Percentiles rank a stretch among this genome's conserved stretches.
These are phyloP conservation scores for Ophonus ardosiacus DNA, from an alignment of 2,888 invertebrate species.

Conservation along the genomic window DNA sequence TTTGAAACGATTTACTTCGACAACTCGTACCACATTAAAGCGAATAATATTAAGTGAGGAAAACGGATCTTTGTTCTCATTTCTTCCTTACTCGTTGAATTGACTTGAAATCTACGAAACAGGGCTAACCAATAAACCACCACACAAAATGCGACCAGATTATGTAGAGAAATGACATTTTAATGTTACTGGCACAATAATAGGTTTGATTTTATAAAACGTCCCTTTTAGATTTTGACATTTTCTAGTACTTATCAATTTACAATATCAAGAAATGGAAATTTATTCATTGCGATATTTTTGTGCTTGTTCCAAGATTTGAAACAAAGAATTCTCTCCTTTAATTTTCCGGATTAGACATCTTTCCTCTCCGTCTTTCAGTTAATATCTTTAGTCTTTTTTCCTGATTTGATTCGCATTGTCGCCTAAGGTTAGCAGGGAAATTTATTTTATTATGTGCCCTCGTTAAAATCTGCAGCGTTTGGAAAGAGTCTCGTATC, in stretches of 20 bases:
- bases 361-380: not conserved
- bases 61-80: too few relatives aligned
- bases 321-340: not conserved
- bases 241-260: not conserved
- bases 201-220: too few relatives aligned
- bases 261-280: not conserved
- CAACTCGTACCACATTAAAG: too few relatives aligned
- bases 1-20: too few relatives aligned
- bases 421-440: slow-evolving; percentile 14
- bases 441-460: slow-evolving; percentile 46
- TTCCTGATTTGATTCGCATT: slow-evolving; percentile 40
- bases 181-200: too few relatives aligned
- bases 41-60: too few relatives aligned
- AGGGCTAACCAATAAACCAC: too few relatives aligned
- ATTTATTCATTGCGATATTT: not conserved
- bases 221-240: too few relatives aligned
- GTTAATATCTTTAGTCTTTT: slow-evolving; percentile 1
- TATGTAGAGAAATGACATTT: too few relatives aligned
- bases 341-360: not conserved
- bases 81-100: too few relatives aligned
- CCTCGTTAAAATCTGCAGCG: slow-evolving; percentile 42
- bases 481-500: slow-evolving; percentile 25
- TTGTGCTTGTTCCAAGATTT: not conserved
- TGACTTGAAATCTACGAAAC: too few relatives aligned
- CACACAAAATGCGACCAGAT: too few relatives aligned